phyloP scores from a whole-genome alignment of 2,888 invertebrate species.

The Macrophya annulata region DNA sequence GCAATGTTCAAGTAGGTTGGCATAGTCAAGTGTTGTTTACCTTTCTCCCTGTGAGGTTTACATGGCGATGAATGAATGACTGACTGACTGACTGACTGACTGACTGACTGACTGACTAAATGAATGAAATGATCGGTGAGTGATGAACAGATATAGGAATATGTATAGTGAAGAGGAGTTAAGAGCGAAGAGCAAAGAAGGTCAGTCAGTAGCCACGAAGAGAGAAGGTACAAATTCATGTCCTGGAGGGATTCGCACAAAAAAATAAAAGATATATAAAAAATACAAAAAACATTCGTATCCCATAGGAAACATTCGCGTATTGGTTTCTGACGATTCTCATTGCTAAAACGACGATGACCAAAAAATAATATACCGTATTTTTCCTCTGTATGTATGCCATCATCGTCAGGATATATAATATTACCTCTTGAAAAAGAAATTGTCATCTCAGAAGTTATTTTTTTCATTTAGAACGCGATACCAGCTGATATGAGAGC shows the following conservation, averaged over 20 bases:
- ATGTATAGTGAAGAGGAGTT: not conserved
- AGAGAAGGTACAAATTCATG: not conserved
- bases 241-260: not conserved
- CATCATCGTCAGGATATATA: not conserved
- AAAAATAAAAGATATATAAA: no score
- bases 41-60: slow-evolving; percentile 22
- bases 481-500: not conserved
- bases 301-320: not conserved
- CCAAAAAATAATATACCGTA: slow-evolving; percentile 23
- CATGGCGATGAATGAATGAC: slow-evolving; percentile 26
- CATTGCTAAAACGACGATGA: not conserved
- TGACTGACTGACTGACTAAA: not conserved
- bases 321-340: not conserved
- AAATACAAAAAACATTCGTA: not conserved
- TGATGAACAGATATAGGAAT: not conserved
- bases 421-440: not conserved
- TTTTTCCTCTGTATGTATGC: not conserved
- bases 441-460: not conserved
- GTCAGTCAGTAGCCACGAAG: slow-evolving; percentile 10
- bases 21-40: slow-evolving; percentile 48
- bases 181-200: not conserved
- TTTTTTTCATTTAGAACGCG: not conserved
- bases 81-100: slow-evolving; percentile 16
- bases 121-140: slow-evolving; percentile 41
- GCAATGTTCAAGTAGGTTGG: slow-evolving; percentile 48